phyloP scores from a whole-genome alignment of 1,140 invertebrate genomes.

The Procambarus virginalis region DNA sequence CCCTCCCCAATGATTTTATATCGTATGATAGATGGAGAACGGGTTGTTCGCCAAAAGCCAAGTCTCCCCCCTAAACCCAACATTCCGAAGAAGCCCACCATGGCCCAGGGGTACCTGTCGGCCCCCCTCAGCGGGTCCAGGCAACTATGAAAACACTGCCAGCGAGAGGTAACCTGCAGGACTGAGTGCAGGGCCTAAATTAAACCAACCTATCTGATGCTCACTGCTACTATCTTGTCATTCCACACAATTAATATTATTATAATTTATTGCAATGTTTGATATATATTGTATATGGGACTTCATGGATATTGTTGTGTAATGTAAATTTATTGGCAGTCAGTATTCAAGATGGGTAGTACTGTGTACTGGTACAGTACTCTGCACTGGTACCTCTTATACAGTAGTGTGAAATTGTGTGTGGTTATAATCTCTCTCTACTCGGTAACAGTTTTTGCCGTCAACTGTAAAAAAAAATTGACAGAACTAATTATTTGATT shows the following conservation, averaged over 20 bases:
- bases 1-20: constrained; percentile 35
- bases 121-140: constrained; percentile 66
- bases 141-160: constrained; percentile 69
- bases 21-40: constrained; percentile 62
- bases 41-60: constrained; percentile 65
- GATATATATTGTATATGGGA: not conserved
- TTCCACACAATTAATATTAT: not conserved
- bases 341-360: constrained; percentile 34
- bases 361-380: not conserved
- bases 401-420: not conserved
- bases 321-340: constrained; percentile 4
- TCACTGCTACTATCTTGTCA: constrained; percentile 13
- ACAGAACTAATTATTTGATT: constrained; percentile 1
- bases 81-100: constrained; percentile 61
- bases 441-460: constrained; percentile 1
- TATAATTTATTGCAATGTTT: not conserved
- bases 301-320: not conserved
- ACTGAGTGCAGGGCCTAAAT: not conserved
- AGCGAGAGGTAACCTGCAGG: constrained; percentile 58
- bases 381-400: not conserved
- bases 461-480: constrained; percentile 15
- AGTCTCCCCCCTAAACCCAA: constrained; percentile 64
- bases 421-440: constrained; percentile 11
- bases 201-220: constrained; percentile 18
- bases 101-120: constrained; percentile 59